These are phyloP conservation scores for Diorhabda sublineata DNA, from an alignment of 1,140 invertebrate species.

Conservation along the genomic window DNA sequence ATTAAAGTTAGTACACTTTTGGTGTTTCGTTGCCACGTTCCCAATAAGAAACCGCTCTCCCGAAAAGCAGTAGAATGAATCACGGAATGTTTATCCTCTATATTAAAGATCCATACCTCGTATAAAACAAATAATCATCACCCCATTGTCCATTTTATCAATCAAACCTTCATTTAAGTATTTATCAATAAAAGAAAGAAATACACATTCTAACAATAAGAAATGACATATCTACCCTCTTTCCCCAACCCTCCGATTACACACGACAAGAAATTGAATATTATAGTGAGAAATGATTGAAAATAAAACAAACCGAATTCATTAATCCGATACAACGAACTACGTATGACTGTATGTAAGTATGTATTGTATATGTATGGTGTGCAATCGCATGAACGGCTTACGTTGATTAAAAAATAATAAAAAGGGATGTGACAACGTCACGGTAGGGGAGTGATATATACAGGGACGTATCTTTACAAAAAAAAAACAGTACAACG, in stretches of 20 bases:
- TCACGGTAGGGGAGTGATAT: constrained; percentile 16
- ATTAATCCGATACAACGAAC: constrained; percentile 26
- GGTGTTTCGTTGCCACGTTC: too few species aligned
- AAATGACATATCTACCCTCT: not conserved
- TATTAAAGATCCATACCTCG: too few species aligned
- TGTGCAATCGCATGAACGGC: constrained; percentile 18
- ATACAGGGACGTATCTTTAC: not conserved
- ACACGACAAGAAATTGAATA: constrained; percentile 12
- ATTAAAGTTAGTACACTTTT: too few species aligned
- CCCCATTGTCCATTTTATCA: not conserved
- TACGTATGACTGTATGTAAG: constrained; percentile 7
- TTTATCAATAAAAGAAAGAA: constrained; percentile 10
- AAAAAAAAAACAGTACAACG: too few species aligned
- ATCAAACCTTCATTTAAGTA: constrained; percentile 13
- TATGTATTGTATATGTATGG: not conserved
- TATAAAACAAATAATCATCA: not conserved
- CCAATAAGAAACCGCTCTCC: too few species aligned
- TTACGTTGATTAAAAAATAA: constrained; percentile 34
- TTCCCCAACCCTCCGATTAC: not conserved
- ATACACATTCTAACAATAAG: not conserved
- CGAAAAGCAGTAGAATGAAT: too few species aligned
- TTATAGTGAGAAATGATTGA: constrained; percentile 23
- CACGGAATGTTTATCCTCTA: too few species aligned
- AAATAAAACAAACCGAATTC: constrained; percentile 33
- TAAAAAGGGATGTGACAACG: constrained; percentile 33